phyloP scores from a whole-genome alignment of 2,113 vertebrate species.

The Alaudala cheleensis region DNA sequence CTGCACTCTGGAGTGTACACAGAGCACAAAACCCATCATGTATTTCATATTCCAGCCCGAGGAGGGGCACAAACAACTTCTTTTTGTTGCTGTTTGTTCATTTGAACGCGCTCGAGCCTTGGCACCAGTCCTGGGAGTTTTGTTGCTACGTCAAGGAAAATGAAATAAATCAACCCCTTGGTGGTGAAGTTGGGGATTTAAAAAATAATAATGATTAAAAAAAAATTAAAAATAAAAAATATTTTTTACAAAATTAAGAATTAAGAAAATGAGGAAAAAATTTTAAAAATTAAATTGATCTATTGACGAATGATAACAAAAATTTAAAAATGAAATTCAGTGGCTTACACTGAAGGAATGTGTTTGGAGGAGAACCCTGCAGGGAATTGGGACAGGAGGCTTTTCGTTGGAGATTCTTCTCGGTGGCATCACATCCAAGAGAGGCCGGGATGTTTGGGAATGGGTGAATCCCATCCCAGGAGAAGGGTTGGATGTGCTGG shows the following conservation, averaged over 20 bases:
- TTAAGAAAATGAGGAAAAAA: fast-evolving
- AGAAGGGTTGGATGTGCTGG: neutral
- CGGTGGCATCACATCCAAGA: neutral
- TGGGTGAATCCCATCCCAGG: neutral
- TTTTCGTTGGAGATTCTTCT: neutral
- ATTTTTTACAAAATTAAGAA: neutral
- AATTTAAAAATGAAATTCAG: neutral
- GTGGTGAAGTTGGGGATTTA: neutral
- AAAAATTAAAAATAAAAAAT: too few species aligned
- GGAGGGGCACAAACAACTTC: neutral
- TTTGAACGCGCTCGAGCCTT: neutral
- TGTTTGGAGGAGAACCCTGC: neutral
- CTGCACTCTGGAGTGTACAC: fast-evolving
- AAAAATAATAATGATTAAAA: neutral
- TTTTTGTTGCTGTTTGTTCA: neutral
- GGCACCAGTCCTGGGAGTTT: neutral
- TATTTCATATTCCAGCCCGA: neutral
- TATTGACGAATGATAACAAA: neutral
- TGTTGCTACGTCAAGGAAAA: neutral
- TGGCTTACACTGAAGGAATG: neutral
- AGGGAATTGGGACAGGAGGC: neutral
- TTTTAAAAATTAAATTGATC: fast-evolving
- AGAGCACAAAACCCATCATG: neutral
- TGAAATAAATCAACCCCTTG: neutral
- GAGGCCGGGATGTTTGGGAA: neutral